Percentiles rank a stretch among this genome's conserved stretches.
These are phyloP conservation scores for Ptyas mucosa DNA, from an alignment of 2,113 vertebrate genomes.

Conservation along the genomic window DNA sequence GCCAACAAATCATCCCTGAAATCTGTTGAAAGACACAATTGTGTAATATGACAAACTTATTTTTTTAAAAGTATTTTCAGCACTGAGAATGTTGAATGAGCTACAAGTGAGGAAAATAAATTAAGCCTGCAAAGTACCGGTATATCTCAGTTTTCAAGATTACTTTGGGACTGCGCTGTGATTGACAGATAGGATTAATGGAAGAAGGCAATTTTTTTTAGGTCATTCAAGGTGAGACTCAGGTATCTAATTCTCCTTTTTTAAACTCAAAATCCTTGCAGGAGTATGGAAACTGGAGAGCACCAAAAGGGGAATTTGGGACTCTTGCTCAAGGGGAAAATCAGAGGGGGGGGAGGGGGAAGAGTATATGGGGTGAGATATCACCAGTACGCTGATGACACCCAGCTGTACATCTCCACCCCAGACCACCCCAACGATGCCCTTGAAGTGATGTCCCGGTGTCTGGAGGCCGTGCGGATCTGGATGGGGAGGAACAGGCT, in stretches of 20 bases:
- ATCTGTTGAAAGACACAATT: conserved; percentile 24
- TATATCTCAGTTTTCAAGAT: not conserved
- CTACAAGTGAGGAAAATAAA: not conserved
- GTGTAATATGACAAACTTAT: conserved; percentile 1
- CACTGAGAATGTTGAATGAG: not conserved
- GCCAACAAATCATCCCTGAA: conserved; percentile 35
- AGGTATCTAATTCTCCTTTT: not conserved
- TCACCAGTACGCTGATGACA: too few species aligned
- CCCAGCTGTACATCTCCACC: too few species aligned
- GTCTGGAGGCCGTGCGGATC: too few species aligned
- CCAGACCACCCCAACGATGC: too few species aligned
- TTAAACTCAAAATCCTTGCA: not conserved
- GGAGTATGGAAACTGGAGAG: not conserved
- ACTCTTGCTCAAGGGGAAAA: not conserved
- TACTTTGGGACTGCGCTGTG: not conserved
- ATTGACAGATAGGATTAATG: not conserved
- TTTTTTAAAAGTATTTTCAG: conserved; percentile 8
- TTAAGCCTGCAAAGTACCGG: not conserved
- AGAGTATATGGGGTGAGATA: too few species aligned
- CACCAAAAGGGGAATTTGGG: not conserved
- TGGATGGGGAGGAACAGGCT: too few species aligned
- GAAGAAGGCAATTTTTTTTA: not conserved
- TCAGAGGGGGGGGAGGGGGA: not conserved
- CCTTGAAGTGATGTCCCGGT: too few species aligned
- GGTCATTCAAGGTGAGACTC: not conserved